Base-by-base conservation (phyloP, 2,113 vertebrate genomes). In the Amblyornis subalaris region DNA sequence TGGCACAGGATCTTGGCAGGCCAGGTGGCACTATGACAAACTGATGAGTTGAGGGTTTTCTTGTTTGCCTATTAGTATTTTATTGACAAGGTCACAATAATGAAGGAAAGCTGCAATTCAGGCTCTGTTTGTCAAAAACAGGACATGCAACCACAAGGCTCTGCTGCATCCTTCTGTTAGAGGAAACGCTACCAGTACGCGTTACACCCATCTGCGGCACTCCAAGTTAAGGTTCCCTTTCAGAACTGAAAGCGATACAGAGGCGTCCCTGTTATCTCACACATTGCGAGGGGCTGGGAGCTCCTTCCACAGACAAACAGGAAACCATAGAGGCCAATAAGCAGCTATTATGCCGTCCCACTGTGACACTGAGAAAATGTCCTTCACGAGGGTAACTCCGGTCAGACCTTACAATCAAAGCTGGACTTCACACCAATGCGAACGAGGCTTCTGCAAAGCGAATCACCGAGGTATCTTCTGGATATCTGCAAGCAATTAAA, bases 171-270 rank as follows among this genome's bases (percentile, higher is more conserved):
- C 36, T 53, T 8, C 70, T 36, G 19, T 10, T 29, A 38, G 42
- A 66, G 10, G 38, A 78, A 21, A 4, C 6, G 14, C 42, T 11
- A 19, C 2, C 50, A 48, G n/a, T 2, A 10, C 1, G 3, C 0
- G 10, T 11, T 5, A 58, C 18, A 33, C 26, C 44, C 10, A 50
- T 5, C 57, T 15, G 7, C 69, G 36, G 22, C 12, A 4, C 16
- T 4, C 6, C 19, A 14, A 44, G 12, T 9, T 12, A 31, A 24
- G 24, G 25, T 4, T 35, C 50, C n/a, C 42, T 18, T 51, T 14
- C 19, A 47, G 40, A 78, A 28, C 14, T 2, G 5, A 29, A 25
- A 51, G 11, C 29, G 6, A 11, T 1, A 36, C 0, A 0, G 0
- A 12, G 4, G 8, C 20, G 65, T 33, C 20, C 28, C 35, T 40